Base-by-base conservation (phyloP, 2,888 invertebrate species). In the Athalia rosae region DNA sequence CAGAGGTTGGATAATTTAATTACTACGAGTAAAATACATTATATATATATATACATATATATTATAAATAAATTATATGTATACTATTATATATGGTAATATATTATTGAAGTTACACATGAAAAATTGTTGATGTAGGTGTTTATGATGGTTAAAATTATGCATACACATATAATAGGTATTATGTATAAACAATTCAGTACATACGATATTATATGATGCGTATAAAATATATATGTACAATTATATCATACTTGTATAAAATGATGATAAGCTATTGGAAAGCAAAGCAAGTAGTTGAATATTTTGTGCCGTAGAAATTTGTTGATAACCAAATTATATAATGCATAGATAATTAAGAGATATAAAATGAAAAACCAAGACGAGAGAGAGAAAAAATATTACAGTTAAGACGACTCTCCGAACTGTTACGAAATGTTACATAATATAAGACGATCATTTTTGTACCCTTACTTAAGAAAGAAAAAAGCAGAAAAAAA, bases 251-350 rank as follows among this genome's bases (percentile, higher is more conserved):
- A 63, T 63, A 63, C 47, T 81, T 77, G 79, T 76, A 76, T 76
- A 76, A 78, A 56, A 58, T 58, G n/a, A 28, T 67, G 2, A 48
- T 53, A 15, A 48, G 45, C 28, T 28, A 67, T 50, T 5, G 11
- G 50, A 67, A 67, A 28, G 67, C 28, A 67, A 67, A 50, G n/a
- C n/a, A n/a, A 28, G 50, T 67, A 58, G 45, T 58, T 71, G 58
- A 28, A 71, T 71, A 71, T 71, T 71, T 71, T 71, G 71, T 71
- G 71, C 71, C 43, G 71, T 71, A 71, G 71, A 71, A 53, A 71
- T 28, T 58, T 11, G 58, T 71, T 66, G 66, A 66, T 66, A 15
- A 66, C 64, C 63, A 45, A 9, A 8, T 64, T 63, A 4, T 28
- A 62, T 62, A 9, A 67, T 67, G 43, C 7, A 53, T 43, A n/a